phyloP scores from a whole-genome alignment of 92 coral and sea anemone species.

The Phenganax marumi region DNA sequence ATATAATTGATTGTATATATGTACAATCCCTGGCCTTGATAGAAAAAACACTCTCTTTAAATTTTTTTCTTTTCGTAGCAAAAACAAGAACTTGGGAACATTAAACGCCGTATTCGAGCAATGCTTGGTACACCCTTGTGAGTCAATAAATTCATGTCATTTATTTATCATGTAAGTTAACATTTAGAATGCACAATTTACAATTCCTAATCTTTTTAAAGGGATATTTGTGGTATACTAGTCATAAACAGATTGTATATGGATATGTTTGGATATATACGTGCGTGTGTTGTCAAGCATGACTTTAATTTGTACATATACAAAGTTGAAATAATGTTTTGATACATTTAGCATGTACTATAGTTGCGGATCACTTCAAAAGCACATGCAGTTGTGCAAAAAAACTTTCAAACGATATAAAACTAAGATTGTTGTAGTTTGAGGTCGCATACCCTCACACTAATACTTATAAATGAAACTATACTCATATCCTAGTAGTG shows the following conservation, averaged over 20 bases:
- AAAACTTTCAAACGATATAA: no score
- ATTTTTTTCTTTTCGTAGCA: neutral
- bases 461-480: neutral
- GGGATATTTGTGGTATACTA: neutral
- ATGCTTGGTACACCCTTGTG: constrained; percentile 31
- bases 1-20: neutral
- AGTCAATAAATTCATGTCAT: neutral
- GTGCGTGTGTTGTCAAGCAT: constrained; percentile 1
- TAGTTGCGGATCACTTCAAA: constrained; percentile 3
- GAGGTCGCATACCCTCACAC: neutral
- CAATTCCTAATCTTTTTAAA: neutral
- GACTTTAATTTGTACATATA: neutral
- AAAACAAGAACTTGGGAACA: constrained; percentile 29
- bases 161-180: neutral
- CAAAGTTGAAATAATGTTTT: neutral
- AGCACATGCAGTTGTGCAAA: neutral
- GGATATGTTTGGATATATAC: neutral
- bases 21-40: neutral
- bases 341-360: neutral
- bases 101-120: constrained; percentile 34
- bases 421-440: no score
- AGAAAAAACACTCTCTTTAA: neutral
- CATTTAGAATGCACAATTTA: neutral
- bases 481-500: no score
- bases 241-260: neutral